phyloP scores from a whole-genome alignment of 2,113 vertebrate species.

The Cyprinodon variegatus region DNA sequence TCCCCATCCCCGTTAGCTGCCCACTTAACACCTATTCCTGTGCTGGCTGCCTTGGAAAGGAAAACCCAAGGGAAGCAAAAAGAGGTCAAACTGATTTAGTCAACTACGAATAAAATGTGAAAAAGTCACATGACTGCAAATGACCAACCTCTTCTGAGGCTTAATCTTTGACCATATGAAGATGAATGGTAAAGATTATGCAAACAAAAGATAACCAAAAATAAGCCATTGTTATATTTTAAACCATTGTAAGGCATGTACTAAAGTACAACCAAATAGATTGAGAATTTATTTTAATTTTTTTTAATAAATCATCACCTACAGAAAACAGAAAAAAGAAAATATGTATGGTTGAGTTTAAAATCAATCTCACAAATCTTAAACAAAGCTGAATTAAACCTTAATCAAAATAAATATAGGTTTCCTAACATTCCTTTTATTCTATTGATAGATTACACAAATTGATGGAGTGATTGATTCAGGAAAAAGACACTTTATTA shows the following conservation, averaged over 20 bases:
- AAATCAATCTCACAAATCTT: background rate
- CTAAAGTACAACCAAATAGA: background rate
- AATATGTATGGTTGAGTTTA: background rate
- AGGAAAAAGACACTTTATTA: no score
- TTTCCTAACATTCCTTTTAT: background rate
- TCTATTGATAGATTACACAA: background rate
- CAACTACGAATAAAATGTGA: slow-evolving; percentile 7
- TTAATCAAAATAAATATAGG: background rate
- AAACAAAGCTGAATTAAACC: background rate
- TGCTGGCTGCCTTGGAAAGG: slow-evolving; percentile 40
- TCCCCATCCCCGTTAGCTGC: slow-evolving; percentile 37
- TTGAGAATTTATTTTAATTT: no score
- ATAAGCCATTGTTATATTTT: background rate
- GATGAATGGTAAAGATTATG: slow-evolving; percentile 4
- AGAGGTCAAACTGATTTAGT: slow-evolving; percentile 63
- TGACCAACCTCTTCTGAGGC: slow-evolving; percentile 29
- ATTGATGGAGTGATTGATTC: no score
- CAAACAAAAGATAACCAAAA: background rate
- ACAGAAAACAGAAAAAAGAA: no score
- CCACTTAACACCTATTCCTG: slow-evolving; percentile 42
- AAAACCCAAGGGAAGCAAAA: slow-evolving; percentile 38
- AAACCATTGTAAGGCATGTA: background rate
- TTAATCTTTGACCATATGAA: slow-evolving; percentile 9
- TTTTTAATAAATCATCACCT: no score
- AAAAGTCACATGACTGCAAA: slow-evolving; percentile 42